Evolutionary conservation across 2,797 vertebrate genomes (phyloP), one percentile per base, ranked within the genome.

Genomic region (Bovichtus variegatus): DNA sequence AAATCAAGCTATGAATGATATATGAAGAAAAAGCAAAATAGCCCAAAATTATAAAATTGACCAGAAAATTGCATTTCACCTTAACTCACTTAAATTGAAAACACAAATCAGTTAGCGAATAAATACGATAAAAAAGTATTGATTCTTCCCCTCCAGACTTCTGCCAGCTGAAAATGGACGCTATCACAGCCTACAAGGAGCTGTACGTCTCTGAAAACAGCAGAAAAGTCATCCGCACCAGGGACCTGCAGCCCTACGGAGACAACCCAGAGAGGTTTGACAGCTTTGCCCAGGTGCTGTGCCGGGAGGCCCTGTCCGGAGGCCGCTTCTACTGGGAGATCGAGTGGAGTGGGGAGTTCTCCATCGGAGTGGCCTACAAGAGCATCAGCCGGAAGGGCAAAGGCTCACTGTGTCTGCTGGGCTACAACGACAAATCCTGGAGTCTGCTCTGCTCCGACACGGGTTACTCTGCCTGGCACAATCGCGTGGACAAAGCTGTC

Each of bases 261-360:
- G 95, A 96, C 0, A 93, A 18, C 86, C 21, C 91, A 0, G 95
- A 96, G 73, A 86, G 95, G 55, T 96, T 96, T 0, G 95, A 96
- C 88, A 95, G 94, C 88, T 96, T 96, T 1, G 95, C 95, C 53
- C 95, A 96, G 89, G 95, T 96, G 66, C 80, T 96, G 72, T 96
- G 95, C 61, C 87, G 94, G 1, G 95, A 96, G 74, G 94, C 91
- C 4, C 83, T 96, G 71, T 94, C 94, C 0, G 93, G 93, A 3
- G 91, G 94, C 1, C 95, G 95, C 81, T 96, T 82, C 91, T 96
- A 96, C 92, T 96, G 95, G 95, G 95, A 96, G 89, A 95, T 96
- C 0, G 95, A 96, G 84, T 96, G 95, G 95, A 96, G 76, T 1
- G 95, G 95, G 31, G 95, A 96, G 88, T 96, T 96, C 90, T 96